Base-by-base conservation (phyloP, 2,797 vertebrate genomes). In the Echiichthys vipera region DNA sequence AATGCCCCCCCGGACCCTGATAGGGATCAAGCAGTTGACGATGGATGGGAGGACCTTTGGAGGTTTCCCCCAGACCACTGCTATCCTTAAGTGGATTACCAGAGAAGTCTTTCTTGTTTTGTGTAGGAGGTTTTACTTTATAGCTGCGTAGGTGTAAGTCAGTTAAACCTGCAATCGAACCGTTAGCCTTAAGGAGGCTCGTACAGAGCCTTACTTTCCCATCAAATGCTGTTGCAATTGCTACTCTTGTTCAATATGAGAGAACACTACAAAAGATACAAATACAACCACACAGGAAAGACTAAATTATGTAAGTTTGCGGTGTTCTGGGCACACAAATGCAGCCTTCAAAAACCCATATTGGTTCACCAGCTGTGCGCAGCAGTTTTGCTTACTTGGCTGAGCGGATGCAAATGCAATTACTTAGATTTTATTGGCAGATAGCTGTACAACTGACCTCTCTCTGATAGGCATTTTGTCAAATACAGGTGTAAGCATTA, bases 161-260 rank as follows among this genome's bases (percentile, higher is more conserved):
- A 8, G 50, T 74, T 65, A 73, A 78, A 84, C 51, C 66, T 54
- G 30, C 65, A 86, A 74, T 88, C 78, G 84, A 78, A 46, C 30
- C 1, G 5, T 71, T 69, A 61, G 47, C 47, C 70, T 46, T 7
- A 25, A 2, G 4, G 57, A 68, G 67, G 2, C 40, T 67, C 30
- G 46, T 25, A 45, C 29, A 8, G 14, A 53, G 24, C 39, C 20
- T 47, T 30, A 1, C 34, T 49, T 58, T 57, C n/a, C 9, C 15
- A 25, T 47, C 20, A 30, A 64, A 54, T 14, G 47, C 30, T 47
- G 40, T 32, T 27, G 7, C 47, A 18, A 5, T 17, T 30, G n/a
- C 3, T 18, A 54, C 58, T 67, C 22, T 49, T 5, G n/a, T n/a
- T 29, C 3, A 30, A 30, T 30, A 3, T 20, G 18, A 50, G 30